Conservation (phyloP, 2,797 vertebrate species). For the Myiotriccus ornatus region DNA sequence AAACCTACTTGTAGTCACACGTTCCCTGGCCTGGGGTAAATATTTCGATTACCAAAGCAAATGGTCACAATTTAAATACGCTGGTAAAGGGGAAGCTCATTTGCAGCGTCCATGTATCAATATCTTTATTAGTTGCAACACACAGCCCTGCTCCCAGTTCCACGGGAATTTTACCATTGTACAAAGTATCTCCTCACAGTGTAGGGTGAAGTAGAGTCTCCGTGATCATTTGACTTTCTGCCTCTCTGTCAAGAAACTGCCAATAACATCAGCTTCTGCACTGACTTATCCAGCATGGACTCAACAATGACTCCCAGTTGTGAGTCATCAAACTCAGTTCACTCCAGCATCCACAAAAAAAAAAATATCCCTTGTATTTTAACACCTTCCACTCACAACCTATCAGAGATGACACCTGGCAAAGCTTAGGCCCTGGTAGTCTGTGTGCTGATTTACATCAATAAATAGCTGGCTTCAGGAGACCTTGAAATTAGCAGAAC, state of each 20-base stretch:
- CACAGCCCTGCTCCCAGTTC: not conserved
- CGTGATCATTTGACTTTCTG: not conserved
- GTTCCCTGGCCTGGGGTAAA: not conserved
- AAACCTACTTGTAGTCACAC: not conserved
- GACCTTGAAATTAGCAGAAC: not conserved
- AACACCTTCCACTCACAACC: not conserved
- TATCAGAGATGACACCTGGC: not conserved
- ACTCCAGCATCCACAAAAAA: not conserved
- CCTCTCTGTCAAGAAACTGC: not conserved
- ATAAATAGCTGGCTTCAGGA: not conserved
- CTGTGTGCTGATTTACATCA: not conserved
- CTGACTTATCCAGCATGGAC: not conserved
- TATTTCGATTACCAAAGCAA: constrained; percentile 30
- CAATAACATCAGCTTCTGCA: not conserved
- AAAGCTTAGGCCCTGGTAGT: not conserved
- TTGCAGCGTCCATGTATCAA: not conserved
- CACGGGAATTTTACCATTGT: not conserved
- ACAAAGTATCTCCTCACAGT: not conserved
- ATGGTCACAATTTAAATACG: not conserved
- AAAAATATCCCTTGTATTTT: not conserved
- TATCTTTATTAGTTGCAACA: not conserved
- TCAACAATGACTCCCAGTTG: not conserved
- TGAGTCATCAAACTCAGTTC: not conserved
- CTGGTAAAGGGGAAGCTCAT: not conserved
- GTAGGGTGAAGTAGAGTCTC: not conserved